A percentile compares a stretch with the other conserved stretches of the same genome.
These are phyloP conservation scores for Holothuria leucospilota DNA, from an alignment of 53 echinoderm and acorn worm species.

Conservation along the genomic window DNA sequence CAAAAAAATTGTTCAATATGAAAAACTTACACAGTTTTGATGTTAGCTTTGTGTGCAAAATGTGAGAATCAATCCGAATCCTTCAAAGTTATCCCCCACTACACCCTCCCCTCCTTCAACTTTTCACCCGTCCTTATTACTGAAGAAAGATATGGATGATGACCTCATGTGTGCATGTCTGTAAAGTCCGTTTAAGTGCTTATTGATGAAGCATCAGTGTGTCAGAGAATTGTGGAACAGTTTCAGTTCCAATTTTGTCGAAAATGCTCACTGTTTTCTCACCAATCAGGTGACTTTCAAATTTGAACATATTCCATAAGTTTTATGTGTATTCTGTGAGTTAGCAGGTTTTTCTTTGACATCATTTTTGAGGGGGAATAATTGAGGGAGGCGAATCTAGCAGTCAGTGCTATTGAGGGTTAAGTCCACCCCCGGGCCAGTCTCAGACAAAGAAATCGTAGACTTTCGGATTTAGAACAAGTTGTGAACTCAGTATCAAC, in stretches of 20 bases:
- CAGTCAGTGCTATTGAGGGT: neutral
- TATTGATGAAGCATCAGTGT: too few relatives aligned
- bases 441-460: constrained; percentile 16
- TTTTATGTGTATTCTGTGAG: too few relatives aligned
- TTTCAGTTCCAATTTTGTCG: neutral
- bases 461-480: neutral
- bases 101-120: too few relatives aligned
- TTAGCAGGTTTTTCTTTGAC: neutral
- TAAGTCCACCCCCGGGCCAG: constrained; percentile 16
- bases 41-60: too few relatives aligned
- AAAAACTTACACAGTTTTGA: too few relatives aligned
- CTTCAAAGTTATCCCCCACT: too few relatives aligned
- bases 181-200: too few relatives aligned
- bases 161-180: too few relatives aligned
- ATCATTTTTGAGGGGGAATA: neutral
- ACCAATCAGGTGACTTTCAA: constrained; percentile 40
- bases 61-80: too few relatives aligned
- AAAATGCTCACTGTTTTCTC: neutral
- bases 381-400: constrained; percentile 14
- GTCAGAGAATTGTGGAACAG: neutral
- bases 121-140: too few relatives aligned
- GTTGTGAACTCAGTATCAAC: constrained; percentile 10
- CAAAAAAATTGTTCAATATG: too few relatives aligned
- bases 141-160: too few relatives aligned
- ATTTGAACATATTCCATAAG: neutral